Base-by-base conservation (phyloP, 1,140 invertebrate genomes). In the Neodiprion pinetum region DNA sequence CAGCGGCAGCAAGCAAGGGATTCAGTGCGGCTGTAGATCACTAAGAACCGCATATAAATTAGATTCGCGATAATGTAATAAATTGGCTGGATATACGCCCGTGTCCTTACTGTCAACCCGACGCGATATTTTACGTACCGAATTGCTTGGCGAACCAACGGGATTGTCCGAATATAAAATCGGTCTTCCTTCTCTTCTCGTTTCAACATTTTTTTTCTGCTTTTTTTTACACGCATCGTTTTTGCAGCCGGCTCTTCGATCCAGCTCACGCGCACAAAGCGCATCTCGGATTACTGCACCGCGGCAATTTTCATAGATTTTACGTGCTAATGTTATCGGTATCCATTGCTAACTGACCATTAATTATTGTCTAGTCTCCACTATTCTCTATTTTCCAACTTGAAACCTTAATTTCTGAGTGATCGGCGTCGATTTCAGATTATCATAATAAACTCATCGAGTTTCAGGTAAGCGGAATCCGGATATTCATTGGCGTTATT, bases 41-140 rank as follows among this genome's bases (percentile, higher is more conserved):
- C 68, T 14, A 17, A 14, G 40, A 28, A 53, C 67, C 17, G 67
- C 65, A 48, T 75, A 67, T 48, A 49, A 84, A 84, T 85, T 83
- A 82, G 76, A 81, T 79, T 72, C 76, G 48, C 71, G 81, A 83
- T 83, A 85, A 83, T 81, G 81, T 76, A 78, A 83, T 85, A 84
- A 85, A 85, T 85, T 83, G 75, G 70, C 40, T 65, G 28, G 78
- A 79, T 61, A 61, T 61, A 61, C 53, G n/a, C 53, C 9, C 53
- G 53, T 61, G 53, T 61, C 53, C 53, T 61, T 61, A 61, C 53
- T 61, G 53, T 61, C 53, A 61, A 61, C 53, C 53, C 11, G n/a
- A 61, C n/a, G 53, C 53, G 53, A 61, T 61, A 61, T 61, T 61
- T 61, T 61, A 61, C n/a, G 53, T 9, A 14, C 9, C 53, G 53